Evolutionary conservation across 2,888 invertebrate genomes (phyloP), one percentile per base, ranked within the genome.

Genomic region (Drosophila seclusa): DNA sequence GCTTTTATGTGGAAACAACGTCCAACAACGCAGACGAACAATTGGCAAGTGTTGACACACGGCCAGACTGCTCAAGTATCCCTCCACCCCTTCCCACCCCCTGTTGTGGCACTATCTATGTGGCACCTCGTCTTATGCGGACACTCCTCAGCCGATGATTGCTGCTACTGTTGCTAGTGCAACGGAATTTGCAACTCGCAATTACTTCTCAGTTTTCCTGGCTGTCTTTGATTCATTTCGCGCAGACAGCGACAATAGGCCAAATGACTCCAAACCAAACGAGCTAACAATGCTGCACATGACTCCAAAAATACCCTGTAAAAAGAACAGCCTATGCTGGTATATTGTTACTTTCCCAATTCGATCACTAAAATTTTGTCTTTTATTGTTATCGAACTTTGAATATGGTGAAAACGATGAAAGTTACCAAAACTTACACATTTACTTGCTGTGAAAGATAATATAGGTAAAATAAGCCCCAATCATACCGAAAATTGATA

Each of bases 241-340:
- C 64, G 89, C 90, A 91, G 91, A 91, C 91, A 90, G 91, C 91
- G 91, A 82, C 90, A 91, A 87, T 88, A 86, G 73, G 68, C 78
- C 80, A 89, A 91, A 91, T 90, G 91, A 89, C 82, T 67, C 80
- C 67, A 61, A 55, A 50, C 54, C 32, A 36, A 54, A 45, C 16
- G 18, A 27, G 7, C 24, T 45, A 10, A 24, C 32, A 27, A 24
- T 29, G 32, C 8, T 32, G 11, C 21, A 5, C 21, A 11, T 11
- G 16, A 24, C 24, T 32, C n/a, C 1, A 5, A 3, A 31, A n/a
- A 32, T 54, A 57, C 49, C 40, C 49, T 49, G 5, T 16, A 40
- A n/a, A 18, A 2, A 34, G 10, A 21, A 45, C 7, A 24, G 13
- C 13, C 24, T 6, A 2, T n/a, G 2, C 11, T 11, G 21, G 0